These are phyloP conservation scores for Ectobius pallidus DNA, from an alignment of 2,888 invertebrate genomes.

Conservation along the genomic window DNA sequence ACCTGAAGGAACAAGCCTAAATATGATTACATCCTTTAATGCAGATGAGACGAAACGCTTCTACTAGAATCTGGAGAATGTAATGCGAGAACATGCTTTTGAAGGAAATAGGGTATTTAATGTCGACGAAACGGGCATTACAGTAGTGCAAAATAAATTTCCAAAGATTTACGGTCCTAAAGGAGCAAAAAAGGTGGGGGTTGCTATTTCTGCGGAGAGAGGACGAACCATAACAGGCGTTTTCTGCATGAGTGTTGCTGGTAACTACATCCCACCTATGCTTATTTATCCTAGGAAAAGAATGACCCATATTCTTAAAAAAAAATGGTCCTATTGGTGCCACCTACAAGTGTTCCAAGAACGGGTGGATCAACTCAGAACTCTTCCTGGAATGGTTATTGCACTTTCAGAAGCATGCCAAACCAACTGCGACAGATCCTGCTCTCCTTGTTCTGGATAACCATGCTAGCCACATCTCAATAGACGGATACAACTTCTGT, in stretches of 20 bases:
- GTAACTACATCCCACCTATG: slow-evolving; percentile 2
- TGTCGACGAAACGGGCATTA: slow-evolving; percentile 5
- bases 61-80: not conserved
- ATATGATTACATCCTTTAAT: not conserved
- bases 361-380: not conserved
- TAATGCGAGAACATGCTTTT: not conserved
- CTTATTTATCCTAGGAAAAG: too few species aligned
- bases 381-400: not conserved
- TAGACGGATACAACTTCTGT: not conserved
- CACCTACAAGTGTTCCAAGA: too few species aligned
- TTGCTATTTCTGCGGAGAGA: not conserved
- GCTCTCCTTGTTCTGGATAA: slow-evolving; percentile 9
- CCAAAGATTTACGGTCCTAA: not conserved
- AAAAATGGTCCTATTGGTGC: too few species aligned
- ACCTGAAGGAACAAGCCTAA: too few species aligned
- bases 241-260: slow-evolving; percentile 1
- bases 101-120: too few species aligned
- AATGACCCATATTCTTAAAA: too few species aligned
- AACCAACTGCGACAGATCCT: not conserved
- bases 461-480: slow-evolving; percentile 1
- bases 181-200: not conserved
- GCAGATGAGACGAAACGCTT: not conserved
- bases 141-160: not conserved
- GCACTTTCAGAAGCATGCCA: not conserved
- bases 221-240: not conserved